These are phyloP conservation scores for Parnassius mnemosyne DNA, from an alignment of 2,888 invertebrate genomes.

Conservation along the genomic window DNA sequence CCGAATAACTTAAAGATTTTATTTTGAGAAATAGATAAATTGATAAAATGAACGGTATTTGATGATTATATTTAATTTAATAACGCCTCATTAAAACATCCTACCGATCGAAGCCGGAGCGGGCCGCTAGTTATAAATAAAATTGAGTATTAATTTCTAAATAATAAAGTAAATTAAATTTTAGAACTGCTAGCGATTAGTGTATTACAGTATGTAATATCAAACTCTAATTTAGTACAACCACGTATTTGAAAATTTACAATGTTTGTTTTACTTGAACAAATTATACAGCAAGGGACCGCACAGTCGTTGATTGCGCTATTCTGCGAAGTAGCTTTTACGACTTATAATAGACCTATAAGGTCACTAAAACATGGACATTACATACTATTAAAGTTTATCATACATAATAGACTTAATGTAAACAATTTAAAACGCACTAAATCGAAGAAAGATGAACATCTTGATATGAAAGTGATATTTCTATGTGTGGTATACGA, in stretches of 20 bases:
- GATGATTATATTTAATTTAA: too few relatives aligned
- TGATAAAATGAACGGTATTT: too few relatives aligned
- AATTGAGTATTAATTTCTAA: too few relatives aligned
- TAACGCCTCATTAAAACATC: too few relatives aligned
- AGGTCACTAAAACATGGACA: slow-evolving; percentile 53
- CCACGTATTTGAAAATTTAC: slow-evolving; percentile 31
- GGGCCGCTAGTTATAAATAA: too few relatives aligned
- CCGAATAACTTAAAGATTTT: too few relatives aligned
- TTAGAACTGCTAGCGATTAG: too few relatives aligned
- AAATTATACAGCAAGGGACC: slow-evolving; percentile 58
- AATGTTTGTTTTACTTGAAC: slow-evolving; percentile 57
- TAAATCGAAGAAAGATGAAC: slow-evolving; percentile 23
- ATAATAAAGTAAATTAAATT: too few relatives aligned
- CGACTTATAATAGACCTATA: slow-evolving; percentile 57
- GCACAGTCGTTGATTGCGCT: slow-evolving; percentile 46
- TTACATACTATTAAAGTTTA: slow-evolving; percentile 48
- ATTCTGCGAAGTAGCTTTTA: slow-evolving; percentile 49
- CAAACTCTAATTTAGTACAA: slow-evolving; percentile 19
- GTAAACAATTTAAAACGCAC: slow-evolving; percentile 39
- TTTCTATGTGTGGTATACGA: slow-evolving; percentile 11
- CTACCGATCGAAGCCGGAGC: too few relatives aligned
- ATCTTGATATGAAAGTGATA: slow-evolving; percentile 6
- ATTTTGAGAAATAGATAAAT: too few relatives aligned
- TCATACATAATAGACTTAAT: slow-evolving; percentile 37
- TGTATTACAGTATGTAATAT: too few relatives aligned